Percentiles rank a stretch among this genome's conserved stretches.
Conservation (phyloP, 2,113 vertebrate species). For the Lepidothrix coronata region DNA sequence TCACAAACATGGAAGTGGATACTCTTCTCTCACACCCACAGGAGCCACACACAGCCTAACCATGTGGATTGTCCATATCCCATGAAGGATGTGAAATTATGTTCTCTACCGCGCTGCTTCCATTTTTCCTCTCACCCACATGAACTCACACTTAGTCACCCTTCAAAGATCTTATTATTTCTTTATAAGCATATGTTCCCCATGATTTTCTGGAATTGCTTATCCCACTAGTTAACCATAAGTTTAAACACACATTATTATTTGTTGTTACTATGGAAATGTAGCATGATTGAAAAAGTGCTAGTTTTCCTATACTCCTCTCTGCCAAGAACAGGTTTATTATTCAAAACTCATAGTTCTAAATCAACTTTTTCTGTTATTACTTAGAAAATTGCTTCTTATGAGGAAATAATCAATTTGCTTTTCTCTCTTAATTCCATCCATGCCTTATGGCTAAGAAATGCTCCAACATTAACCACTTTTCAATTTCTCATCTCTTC, state of each 20-base stretch:
- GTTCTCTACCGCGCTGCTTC: not conserved
- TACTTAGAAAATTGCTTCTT: not conserved
- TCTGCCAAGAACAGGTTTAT: not conserved
- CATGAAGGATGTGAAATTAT: not conserved
- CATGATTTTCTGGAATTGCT: not conserved
- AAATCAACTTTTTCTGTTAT: not conserved
- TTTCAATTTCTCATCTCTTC: not conserved
- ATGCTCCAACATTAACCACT: not conserved
- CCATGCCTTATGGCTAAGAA: not conserved
- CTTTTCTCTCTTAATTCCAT: not conserved
- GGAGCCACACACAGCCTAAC: not conserved
- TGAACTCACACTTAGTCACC: conserved; percentile 31
- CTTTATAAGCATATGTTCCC: not conserved
- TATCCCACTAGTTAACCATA: conserved; percentile 4
- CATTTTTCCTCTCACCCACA: conserved; percentile 22
- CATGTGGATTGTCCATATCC: not conserved
- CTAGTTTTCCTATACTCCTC: not conserved
- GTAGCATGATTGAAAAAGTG: not conserved
- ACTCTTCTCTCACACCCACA: not conserved
- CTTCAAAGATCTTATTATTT: conserved; percentile 25
- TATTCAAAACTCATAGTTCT: not conserved
- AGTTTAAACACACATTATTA: conserved; percentile 5
- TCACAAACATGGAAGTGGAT: not conserved
- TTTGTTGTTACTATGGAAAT: conserved; percentile 50
- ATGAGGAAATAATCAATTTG: not conserved